Percentiles rank a stretch among this genome's conserved stretches.
phyloP scores from a whole-genome alignment of 92 coral and sea anemone species.

The Zoanthus gigantus region DNA sequence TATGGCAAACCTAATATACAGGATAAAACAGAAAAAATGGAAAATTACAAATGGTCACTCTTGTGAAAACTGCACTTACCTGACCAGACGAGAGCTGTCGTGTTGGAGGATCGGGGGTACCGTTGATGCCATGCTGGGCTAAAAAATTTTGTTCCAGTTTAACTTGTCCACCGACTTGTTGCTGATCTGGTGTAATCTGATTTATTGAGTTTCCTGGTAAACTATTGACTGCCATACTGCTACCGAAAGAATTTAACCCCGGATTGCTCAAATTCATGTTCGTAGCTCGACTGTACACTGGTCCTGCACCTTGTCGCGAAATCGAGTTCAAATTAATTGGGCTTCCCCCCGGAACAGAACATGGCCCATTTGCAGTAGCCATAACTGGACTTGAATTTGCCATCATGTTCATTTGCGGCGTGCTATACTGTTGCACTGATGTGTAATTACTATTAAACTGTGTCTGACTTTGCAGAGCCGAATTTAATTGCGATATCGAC shows the following conservation, averaged over 20 bases:
- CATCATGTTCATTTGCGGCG: slow-evolving; percentile 79
- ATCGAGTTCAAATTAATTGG: slow-evolving; percentile 72
- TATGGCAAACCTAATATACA: not conserved
- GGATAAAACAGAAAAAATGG: not conserved
- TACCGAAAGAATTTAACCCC: slow-evolving; percentile 71
- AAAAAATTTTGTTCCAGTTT: slow-evolving; percentile 76
- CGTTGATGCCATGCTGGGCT: slow-evolving; percentile 79
- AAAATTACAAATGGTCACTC: slow-evolving; percentile 1
- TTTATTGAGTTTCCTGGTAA: slow-evolving; percentile 65
- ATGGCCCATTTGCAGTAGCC: slow-evolving; percentile 90
- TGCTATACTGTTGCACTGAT: slow-evolving; percentile 84
- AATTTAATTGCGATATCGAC: slow-evolving; percentile 90
- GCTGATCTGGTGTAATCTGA: slow-evolving; percentile 77
- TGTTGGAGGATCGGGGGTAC: slow-evolving; percentile 82
- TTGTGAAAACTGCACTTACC: slow-evolving; percentile 65
- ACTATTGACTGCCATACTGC: slow-evolving; percentile 34
- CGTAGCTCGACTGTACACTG: slow-evolving; percentile 75
- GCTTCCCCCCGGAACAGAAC: slow-evolving; percentile 70
- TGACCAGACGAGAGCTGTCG: slow-evolving; percentile 77
- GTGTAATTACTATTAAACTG: slow-evolving; percentile 68
- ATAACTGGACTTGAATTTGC: slow-evolving; percentile 73
- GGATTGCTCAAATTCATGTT: slow-evolving; percentile 84
- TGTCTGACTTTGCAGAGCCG: slow-evolving; percentile 80
- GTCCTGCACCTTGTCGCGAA: slow-evolving; percentile 76
- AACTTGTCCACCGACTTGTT: slow-evolving; percentile 66